Evolutionary conservation across 2,797 vertebrate species (phyloP), one percentile per base, ranked within the genome.

Genomic region (Danio albolineatus): DNA sequence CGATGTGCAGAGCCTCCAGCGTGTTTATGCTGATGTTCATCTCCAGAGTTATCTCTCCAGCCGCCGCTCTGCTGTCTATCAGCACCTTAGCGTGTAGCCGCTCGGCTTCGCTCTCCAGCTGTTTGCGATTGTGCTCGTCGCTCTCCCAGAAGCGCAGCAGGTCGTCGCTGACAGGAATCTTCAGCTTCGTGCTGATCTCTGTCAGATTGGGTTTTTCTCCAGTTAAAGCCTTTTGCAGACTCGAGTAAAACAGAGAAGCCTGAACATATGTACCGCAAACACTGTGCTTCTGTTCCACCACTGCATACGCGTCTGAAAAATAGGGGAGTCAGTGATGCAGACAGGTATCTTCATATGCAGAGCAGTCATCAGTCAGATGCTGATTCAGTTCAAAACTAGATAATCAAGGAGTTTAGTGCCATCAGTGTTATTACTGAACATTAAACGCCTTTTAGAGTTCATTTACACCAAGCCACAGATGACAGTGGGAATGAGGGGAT

Each of bases 251-350:
- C 1, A 85, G 86, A 4, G 16, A 61, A 14, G 74, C 65, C 5
- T 71, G 70, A 28, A 90, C 71, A 7, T 73, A 59, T 51, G 75
- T 56, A 16, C 78, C 81, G 54, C 70, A 75, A 46, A 89, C 13
- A 56, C 2, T 28, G 73, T 90, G 88, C 21, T 81, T 73, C 28
- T 69, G 72, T 21, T 86, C 70, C 69, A 73, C 76, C 9, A 89
- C 86, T 77, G 57, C 70, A 43, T 81, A 66, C 1, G 85, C 86
- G 85, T 75, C 90, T 91, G 79, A 59, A 44, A 76, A 83, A 59
- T 5, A 69, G 28, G 28, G 1, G 28, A 28, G 28, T 28, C 28
- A 28, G 28, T 28, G 28, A 28, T 28, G 28, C 28, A 28, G 28
- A 28, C 28, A 28, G 28, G 3, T 28, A 28, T 3, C 28, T 28